phyloP scores from a whole-genome alignment of 2,797 vertebrate genomes.

The Meda fulgida region DNA sequence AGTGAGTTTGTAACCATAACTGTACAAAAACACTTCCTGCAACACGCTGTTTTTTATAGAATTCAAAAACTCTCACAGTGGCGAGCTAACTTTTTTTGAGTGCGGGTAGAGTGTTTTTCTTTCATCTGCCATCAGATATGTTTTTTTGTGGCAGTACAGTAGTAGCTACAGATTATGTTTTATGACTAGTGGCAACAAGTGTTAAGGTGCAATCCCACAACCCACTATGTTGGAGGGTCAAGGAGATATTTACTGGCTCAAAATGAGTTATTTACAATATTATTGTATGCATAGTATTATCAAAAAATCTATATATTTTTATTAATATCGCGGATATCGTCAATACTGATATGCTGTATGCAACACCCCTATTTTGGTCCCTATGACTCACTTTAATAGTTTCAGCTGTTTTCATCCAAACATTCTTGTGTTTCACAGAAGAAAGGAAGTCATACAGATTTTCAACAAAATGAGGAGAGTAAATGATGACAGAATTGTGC shows the following conservation, averaged over 20 bases:
- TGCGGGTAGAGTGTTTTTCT: neutral
- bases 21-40: neutral
- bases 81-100: neutral
- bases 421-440: neutral
- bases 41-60: neutral
- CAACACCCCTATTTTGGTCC: neutral
- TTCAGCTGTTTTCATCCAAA: neutral
- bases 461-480: neutral
- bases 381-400: neutral
- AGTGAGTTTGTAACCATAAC: neutral
- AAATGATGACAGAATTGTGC: neutral
- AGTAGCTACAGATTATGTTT: neutral
- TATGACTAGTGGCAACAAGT: neutral
- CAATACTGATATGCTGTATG: neutral
- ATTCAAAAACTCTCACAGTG: neutral
- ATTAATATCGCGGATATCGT: neutral
- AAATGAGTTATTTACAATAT: neutral
- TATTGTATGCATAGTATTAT: neutral
- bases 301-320: neutral
- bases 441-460: neutral
- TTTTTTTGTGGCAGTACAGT: neutral
- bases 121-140: neutral
- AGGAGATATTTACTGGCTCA: too few species aligned
- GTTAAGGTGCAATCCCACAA: neutral
- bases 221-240: neutral